Evolutionary conservation across 2,113 vertebrate genomes (phyloP).

Genomic region (Oncorhynchus clarkii): DNA sequence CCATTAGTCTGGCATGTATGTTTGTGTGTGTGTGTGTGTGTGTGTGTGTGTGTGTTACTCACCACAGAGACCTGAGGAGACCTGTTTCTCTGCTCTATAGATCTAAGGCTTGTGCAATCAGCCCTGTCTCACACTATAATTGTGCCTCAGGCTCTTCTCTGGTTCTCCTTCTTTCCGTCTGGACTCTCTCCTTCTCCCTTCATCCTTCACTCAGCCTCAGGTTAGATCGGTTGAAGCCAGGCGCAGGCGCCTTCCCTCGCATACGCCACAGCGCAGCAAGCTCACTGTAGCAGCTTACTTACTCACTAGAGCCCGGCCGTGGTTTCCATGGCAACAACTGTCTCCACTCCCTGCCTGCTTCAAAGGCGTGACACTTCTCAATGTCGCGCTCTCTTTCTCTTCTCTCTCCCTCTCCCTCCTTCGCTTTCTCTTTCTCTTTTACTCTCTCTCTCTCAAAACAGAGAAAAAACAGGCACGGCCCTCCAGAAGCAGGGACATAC

Average conservation of each 20-base stretch:
- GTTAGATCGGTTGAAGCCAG: conserved; percentile 25
- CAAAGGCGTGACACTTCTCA: conserved; percentile 50
- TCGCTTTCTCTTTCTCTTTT: neutral
- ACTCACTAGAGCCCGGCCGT: conserved; percentile 57
- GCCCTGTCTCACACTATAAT: too few relatives aligned
- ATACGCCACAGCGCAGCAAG: neutral
- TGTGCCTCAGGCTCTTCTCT: too few relatives aligned
- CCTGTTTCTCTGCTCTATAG: neutral
- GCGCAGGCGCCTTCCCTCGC: conserved; percentile 17
- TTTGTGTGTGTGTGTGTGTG: neutral
- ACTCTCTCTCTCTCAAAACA: neutral
- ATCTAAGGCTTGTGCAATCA: too few relatives aligned
- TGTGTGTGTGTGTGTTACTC: too few relatives aligned
- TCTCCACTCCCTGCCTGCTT: conserved; percentile 60
- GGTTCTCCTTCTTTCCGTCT: too few relatives aligned
- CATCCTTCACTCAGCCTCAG: neutral
- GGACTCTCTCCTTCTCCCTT: too few relatives aligned
- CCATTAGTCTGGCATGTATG: neutral
- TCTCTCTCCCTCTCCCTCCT: neutral
- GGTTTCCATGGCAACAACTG: conserved; percentile 70
- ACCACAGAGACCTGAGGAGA: neutral
- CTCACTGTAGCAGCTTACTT: conserved; percentile 32
- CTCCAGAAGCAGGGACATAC: too few relatives aligned
- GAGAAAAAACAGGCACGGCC: neutral
- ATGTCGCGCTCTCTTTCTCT: neutral